Evolutionary conservation across 1,140 invertebrate genomes (phyloP), one percentile per base, ranked within the genome.

Genomic region (Achatina immaculata): DNA sequence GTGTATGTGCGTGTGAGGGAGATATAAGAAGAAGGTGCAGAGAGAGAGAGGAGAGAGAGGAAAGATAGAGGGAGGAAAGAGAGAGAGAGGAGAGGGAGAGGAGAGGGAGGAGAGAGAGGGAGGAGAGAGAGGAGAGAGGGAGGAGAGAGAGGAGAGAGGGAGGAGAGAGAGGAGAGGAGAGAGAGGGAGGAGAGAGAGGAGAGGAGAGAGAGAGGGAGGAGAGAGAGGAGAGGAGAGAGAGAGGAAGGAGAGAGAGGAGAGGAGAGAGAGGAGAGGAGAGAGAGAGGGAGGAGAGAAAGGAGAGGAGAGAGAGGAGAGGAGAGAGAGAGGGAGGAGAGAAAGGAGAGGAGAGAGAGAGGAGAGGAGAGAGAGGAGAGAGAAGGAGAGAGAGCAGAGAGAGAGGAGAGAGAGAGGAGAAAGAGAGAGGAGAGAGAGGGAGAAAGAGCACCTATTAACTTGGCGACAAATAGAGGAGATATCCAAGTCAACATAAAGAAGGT

Each of bases 141-240:
- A 31, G 24, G 24, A 76, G 28, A 75, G 45, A 55, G 9, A 75
- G 62, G 45, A 11, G 38, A 21, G 55, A 34, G 34, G 66, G 51
- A 11, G 72, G 66, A 80, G 48, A 75, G 16, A 81, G 48, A 81
- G 9, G 75, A 0, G 75, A 0, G 42, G 48, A 74, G 7, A 74
- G 79, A 81, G 69, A 75, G 71, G 72, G 66, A 80, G 38, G 28
- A 72, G 69, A 74, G 42, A 74, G 66, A 58, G 45, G 34, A 31
- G 62, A 55, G 62, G 45, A 58, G 34, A 58, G 31, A 24, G 42
- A 38, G n/a, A 62, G 74, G 62, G 74, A 77, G 48, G 36, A 51
- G 62, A 51, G 36, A 38, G 36, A 34, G 1, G 0, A 7, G n/a
- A 77, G 19, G 62, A 9, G 11, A 21, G 19, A 16, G 36, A 58